Evolutionary conservation across 2,113 vertebrate genomes (phyloP), one percentile per base, ranked within the genome.

Genomic region (Notothenia coriiceps): DNA sequence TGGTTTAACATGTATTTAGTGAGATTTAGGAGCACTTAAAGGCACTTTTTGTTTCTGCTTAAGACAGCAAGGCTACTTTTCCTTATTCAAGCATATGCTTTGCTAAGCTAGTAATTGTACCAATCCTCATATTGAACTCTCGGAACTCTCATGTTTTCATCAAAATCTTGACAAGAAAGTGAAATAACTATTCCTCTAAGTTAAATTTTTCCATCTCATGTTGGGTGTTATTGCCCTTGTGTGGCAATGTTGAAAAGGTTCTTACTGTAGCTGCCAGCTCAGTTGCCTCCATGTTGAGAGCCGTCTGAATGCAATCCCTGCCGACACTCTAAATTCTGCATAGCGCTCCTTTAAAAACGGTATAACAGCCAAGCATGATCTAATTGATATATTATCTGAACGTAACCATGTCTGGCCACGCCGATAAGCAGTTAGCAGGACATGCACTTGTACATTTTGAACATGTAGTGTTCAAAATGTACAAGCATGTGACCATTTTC

Each of bases 381-480:
- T 25, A 20, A 70, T 49, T 56, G 43, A 0, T n/a, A 40, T 47
- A 18, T n/a, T 29, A 72, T 66, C 20, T 64, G 25, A 47, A 5
- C 46, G 65, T 18, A 51, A 20, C 50, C 35, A 47, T 54, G 60
- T 68, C 44, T 7, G 35, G 29, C 52, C 22, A 75, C 67, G 44
- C 8, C 47, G 63, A 77, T 55, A 77, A 70, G 75, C 33, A 43
- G 35, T 20, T 18, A 22, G 44, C 56, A 63, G 33, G 12, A 11
- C 20, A 46, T 43, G n/a, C 15, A 47, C 29, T 29, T 29, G 29
- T 29, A 29, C 69, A 18, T 6, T 69, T 57, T 68, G 18, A 47
- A 40, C 57, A 73, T 66, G 64, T 83, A 54, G 62, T 25, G 51
- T 73, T 82, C 66, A 78, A 66, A 78, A 66, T 70, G 40, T 55